phyloP scores from a whole-genome alignment of 2,797 vertebrate species.

The Myripristis murdjan region DNA sequence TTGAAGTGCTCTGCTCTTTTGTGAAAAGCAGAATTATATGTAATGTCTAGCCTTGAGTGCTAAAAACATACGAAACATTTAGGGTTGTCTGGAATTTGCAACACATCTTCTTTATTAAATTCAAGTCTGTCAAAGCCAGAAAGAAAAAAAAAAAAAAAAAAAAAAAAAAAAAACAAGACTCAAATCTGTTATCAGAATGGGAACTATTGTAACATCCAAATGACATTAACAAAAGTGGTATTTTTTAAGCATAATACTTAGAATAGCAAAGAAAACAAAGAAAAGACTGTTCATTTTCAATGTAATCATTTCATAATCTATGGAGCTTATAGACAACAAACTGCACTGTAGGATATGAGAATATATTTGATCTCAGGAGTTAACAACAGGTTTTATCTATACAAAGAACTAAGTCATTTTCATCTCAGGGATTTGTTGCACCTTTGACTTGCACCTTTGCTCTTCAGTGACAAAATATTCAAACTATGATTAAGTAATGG shows the following conservation, averaged over 20 bases:
- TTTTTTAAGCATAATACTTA: too few relatives aligned
- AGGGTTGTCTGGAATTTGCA: background rate
- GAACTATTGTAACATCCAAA: background rate
- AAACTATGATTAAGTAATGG: background rate
- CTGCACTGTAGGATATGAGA: background rate
- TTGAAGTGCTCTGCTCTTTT: background rate
- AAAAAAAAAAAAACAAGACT: background rate
- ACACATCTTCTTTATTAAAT: background rate
- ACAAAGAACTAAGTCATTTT: background rate
- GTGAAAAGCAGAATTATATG: background rate
- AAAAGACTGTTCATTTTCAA: background rate
- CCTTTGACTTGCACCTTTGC: background rate
- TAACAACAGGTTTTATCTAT: background rate
- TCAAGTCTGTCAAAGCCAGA: background rate
- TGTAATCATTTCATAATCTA: too few relatives aligned
- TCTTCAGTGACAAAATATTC: constrained; percentile 1
- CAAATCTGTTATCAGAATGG: too few relatives aligned
- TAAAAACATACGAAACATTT: too few relatives aligned
- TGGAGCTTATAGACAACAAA: background rate
- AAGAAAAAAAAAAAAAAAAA: background rate
- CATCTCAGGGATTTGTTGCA: background rate
- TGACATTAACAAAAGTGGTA: background rate
- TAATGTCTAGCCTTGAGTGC: background rate
- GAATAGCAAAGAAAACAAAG: background rate
- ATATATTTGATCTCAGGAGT: constrained; percentile 7